Percentiles rank a stretch among this genome's conserved stretches.
phyloP scores from a whole-genome alignment of 1,140 invertebrate species.

The Anadara kagoshimensis region DNA sequence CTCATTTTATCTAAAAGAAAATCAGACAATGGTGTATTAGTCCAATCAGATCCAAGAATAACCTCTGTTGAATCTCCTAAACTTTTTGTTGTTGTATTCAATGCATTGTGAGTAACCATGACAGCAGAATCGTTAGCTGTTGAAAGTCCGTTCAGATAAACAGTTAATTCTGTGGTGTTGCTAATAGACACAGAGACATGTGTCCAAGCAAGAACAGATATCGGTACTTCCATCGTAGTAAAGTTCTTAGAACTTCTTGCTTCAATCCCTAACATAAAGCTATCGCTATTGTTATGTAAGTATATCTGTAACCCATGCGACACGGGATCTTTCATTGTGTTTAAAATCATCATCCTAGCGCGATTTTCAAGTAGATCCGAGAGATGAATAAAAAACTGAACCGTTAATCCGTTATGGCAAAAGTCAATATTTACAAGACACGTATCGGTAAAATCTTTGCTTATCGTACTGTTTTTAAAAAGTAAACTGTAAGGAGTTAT shows the following conservation, averaged over 20 bases:
- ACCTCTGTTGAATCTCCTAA: constrained; percentile 19
- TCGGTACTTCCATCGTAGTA: background rate
- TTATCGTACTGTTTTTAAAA: constrained; percentile 22
- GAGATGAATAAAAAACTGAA: constrained; percentile 19
- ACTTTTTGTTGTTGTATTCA: background rate
- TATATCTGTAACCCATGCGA: constrained; percentile 25
- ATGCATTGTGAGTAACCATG: background rate
- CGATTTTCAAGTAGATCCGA: background rate
- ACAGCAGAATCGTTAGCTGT: background rate
- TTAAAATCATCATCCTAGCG: background rate
- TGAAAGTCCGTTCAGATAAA: constrained; percentile 39
- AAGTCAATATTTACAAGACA: constrained; percentile 31
- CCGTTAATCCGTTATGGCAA: constrained; percentile 36
- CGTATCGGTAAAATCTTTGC: too few relatives aligned
- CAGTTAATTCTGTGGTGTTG: background rate
- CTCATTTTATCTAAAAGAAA: too few relatives aligned
- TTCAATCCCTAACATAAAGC: constrained; percentile 4
- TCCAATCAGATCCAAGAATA: background rate
- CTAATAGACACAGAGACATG: constrained; percentile 15
- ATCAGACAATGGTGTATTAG: too few relatives aligned
- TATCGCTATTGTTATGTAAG: background rate
- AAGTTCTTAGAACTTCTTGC: background rate
- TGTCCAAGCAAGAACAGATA: constrained; percentile 21
- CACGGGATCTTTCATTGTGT: background rate
- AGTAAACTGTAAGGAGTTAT: too few relatives aligned